Percentiles rank a stretch among this genome's conserved stretches.
These are phyloP conservation scores for Plecotus auritus DNA, from an alignment of 2,113 vertebrate genomes.

Conservation along the genomic window DNA sequence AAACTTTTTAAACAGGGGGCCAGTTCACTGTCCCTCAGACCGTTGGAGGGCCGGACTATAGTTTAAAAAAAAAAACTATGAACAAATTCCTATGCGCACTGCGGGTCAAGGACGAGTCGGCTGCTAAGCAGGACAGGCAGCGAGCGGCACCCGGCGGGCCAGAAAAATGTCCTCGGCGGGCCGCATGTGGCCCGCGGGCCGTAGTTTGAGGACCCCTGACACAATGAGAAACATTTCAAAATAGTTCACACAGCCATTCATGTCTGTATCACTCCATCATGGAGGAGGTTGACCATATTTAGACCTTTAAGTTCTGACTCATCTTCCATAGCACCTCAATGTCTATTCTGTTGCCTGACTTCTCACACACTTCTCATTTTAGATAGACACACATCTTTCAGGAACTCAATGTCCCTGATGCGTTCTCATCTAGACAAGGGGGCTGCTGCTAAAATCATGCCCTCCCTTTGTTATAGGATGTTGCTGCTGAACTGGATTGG, in stretches of 20 bases:
- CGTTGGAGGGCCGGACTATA: too few species aligned
- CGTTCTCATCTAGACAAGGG: neutral
- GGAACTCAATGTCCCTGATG: rapidly evolving
- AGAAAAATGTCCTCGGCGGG: too few species aligned
- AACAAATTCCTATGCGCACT: too few species aligned
- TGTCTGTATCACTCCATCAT: neutral
- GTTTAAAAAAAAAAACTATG: too few species aligned
- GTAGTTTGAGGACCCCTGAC: too few species aligned
- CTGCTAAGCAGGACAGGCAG: too few species aligned
- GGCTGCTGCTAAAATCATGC: neutral
- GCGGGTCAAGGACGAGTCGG: too few species aligned
- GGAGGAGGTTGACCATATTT: neutral
- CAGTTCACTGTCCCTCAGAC: too few species aligned
- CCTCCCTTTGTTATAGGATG: neutral
- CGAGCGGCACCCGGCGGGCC: too few species aligned
- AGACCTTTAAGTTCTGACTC: neutral
- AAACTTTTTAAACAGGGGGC: too few species aligned
- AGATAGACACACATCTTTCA: neutral
- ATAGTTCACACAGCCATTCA: rapidly evolving
- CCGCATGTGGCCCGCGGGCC: too few species aligned
- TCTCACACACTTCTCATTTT: neutral
- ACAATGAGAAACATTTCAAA: neutral
- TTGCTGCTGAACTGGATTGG: neutral
- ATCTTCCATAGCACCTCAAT: rapidly evolving
- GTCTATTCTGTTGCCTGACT: neutral